Evolutionary conservation across 2,888 invertebrate genomes (phyloP).

Genomic region (Ochropacha duplaris): DNA sequence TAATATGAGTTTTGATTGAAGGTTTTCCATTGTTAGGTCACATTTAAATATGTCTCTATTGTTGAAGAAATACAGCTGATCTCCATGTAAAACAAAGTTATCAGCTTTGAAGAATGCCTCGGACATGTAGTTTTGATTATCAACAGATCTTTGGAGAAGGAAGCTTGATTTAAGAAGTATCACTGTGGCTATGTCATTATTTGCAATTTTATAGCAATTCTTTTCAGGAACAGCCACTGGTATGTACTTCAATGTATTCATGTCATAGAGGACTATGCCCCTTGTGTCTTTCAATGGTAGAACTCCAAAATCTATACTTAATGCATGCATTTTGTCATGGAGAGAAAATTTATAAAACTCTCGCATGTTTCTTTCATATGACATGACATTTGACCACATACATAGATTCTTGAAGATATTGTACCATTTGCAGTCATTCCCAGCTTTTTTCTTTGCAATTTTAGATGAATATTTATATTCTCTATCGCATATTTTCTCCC

Average conservation of each 20-base stretch:
- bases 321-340: constrained; percentile 54
- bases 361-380: constrained; percentile 37
- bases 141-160: constrained; percentile 53
- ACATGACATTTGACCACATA: constrained; percentile 51
- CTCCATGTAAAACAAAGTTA: constrained; percentile 50
- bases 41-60: constrained; percentile 57
- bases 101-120: constrained; percentile 63
- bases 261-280: constrained; percentile 60
- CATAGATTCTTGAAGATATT: constrained; percentile 63
- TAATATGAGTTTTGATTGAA: constrained; percentile 48
- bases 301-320: constrained; percentile 56
- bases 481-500: constrained; percentile 55
- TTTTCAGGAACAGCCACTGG: constrained; percentile 59
- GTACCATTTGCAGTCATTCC: constrained; percentile 56
- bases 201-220: constrained; percentile 56
- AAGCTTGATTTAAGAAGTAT: constrained; percentile 55
- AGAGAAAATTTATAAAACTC: constrained; percentile 62
- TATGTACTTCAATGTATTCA: constrained; percentile 54
- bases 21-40: constrained; percentile 39
- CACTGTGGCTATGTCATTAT: constrained; percentile 53
- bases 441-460: constrained; percentile 62
- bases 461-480: constrained; percentile 55
- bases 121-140: constrained; percentile 33
- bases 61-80: constrained; percentile 51
- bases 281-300: constrained; percentile 57